Evolutionary conservation across 2,888 invertebrate genomes (phyloP).

Genomic region (Lasiommata megera): DNA sequence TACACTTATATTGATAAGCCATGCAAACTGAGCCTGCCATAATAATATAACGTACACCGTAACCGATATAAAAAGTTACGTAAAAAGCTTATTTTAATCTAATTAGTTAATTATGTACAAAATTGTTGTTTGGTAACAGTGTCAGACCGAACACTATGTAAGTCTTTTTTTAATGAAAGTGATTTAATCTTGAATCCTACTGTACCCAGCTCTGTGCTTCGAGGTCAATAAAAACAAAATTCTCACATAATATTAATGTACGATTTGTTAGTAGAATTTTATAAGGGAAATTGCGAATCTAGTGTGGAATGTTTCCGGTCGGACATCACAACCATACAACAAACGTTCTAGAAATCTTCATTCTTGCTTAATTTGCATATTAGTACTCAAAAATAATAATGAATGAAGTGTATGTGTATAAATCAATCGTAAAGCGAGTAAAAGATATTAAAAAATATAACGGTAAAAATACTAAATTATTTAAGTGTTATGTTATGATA

Average conservation of each 20-base stretch:
- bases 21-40: conserved; percentile 75
- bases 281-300: no score
- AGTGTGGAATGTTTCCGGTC: not conserved
- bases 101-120: not conserved
- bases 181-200: no score
- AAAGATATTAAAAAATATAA: not conserved
- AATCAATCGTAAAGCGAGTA: not conserved
- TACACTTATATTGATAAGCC: conserved; percentile 83
- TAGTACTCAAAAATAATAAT: no score
- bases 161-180: no score
- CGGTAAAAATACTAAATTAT: not conserved
- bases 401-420: no score
- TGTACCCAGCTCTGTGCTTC: no score
- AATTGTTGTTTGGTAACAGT: not conserved
- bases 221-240: no score
- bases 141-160: not conserved
- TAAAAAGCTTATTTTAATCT: not conserved
- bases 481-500: not conserved
- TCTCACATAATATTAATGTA: no score
- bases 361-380: not conserved
- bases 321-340: not conserved
- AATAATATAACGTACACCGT: conserved; percentile 55
- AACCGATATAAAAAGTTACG: conserved; percentile 47
- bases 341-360: no score
- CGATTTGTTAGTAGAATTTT: no score